A percentile compares a stretch with the other conserved stretches of the same genome.
Evolutionary conservation across 2,113 vertebrate species (phyloP).

Genomic region (Embiotoca jacksoni): DNA sequence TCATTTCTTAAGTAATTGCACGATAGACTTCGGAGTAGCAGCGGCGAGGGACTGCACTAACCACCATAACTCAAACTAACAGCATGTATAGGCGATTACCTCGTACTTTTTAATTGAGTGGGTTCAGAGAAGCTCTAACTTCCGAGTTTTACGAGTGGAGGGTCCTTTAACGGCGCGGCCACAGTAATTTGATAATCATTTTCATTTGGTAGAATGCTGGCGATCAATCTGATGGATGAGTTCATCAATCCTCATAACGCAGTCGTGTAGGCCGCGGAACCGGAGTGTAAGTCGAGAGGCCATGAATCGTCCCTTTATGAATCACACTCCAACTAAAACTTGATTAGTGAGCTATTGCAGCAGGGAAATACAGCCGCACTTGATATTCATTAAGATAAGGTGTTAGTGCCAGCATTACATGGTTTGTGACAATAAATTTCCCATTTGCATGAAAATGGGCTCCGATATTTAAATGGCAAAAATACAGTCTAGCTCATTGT

Average conservation of each 20-base stretch:
- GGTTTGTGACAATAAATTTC: conserved; percentile 73
- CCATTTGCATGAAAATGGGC: conserved; percentile 72
- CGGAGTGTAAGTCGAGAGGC: conserved; percentile 56
- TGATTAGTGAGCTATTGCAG: conserved; percentile 77
- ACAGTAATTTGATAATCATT: conserved; percentile 79
- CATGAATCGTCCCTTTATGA: conserved; percentile 80
- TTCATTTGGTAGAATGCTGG: conserved; percentile 82
- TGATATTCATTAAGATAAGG: conserved; percentile 72
- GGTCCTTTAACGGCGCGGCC: conserved; percentile 70
- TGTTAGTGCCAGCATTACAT: conserved; percentile 58
- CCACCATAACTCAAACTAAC: conserved; percentile 76
- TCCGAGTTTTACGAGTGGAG: conserved; percentile 73
- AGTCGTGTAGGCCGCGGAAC: conserved; percentile 39
- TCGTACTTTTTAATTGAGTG: conserved; percentile 83
- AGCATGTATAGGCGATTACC: conserved; percentile 74
- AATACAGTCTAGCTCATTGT: conserved; percentile 58
- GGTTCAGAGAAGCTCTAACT: conserved; percentile 75
- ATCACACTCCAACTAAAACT: conserved; percentile 74
- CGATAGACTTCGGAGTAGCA: conserved; percentile 14
- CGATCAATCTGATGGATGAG: conserved; percentile 81
- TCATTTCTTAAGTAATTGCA: conserved; percentile 73
- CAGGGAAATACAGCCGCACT: conserved; percentile 69
- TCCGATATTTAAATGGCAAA: conserved; percentile 59
- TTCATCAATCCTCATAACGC: conserved; percentile 76
- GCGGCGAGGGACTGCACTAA: conserved; percentile 26